Percentiles rank a stretch among this genome's conserved stretches.
phyloP scores from a whole-genome alignment of 2,888 invertebrate species.

The Drosophila seclusa region DNA sequence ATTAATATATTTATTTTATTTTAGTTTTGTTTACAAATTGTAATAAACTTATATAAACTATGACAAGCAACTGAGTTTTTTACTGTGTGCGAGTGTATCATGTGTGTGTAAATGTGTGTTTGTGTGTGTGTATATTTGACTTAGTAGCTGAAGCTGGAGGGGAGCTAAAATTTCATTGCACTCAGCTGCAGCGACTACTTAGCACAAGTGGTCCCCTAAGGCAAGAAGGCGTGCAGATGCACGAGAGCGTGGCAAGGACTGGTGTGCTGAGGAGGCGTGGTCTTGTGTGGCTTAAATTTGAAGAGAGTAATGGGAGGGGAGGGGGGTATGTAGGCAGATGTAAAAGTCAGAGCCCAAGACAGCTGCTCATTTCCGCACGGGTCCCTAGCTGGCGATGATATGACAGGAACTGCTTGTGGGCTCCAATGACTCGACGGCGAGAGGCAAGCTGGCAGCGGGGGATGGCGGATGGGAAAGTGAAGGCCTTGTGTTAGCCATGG shows the following conservation, averaged over 20 bases:
- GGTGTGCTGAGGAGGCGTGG: slow-evolving; percentile 11
- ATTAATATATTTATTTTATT: neutral
- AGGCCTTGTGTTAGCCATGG: slow-evolving; percentile 8
- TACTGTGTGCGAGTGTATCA: neutral
- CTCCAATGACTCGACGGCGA: neutral
- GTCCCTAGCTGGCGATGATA: slow-evolving; percentile 70
- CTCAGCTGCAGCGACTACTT: slow-evolving; percentile 77
- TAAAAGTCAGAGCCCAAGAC: slow-evolving; percentile 69
- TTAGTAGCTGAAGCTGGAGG: slow-evolving; percentile 71
- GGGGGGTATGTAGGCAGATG: slow-evolving; percentile 26
- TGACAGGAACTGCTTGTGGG: slow-evolving; percentile 52
- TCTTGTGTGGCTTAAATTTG: slow-evolving; percentile 55
- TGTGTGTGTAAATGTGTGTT: neutral
- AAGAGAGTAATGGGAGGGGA: slow-evolving; percentile 12
- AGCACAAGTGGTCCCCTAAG: slow-evolving; percentile 77
- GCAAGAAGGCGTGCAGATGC: slow-evolving; percentile 32
- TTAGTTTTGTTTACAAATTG: neutral
- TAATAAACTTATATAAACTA: neutral
- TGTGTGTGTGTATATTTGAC: slow-evolving; percentile 54
- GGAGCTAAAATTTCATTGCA: slow-evolving; percentile 77
- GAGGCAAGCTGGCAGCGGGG: neutral
- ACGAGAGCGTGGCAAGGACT: slow-evolving; percentile 9
- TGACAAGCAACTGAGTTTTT: neutral
- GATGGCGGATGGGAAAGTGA: neutral
- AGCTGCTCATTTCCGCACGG: slow-evolving; percentile 79